phyloP scores from a whole-genome alignment of 2,797 vertebrate species.

The Chiroxiphia lanceolata region DNA sequence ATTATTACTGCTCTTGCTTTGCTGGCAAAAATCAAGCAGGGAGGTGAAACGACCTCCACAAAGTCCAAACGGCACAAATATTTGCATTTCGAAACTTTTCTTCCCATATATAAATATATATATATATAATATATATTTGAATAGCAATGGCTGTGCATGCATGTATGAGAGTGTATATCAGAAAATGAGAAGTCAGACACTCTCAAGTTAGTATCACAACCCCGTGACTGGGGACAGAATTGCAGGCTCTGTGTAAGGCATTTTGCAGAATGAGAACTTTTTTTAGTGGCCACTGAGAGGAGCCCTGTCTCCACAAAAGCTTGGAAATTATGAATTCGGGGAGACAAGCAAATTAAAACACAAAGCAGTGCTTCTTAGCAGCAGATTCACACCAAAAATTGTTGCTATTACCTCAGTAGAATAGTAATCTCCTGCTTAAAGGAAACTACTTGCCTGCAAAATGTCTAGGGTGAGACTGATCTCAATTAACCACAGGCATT shows the following conservation, averaged over 20 bases:
- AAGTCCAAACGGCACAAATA: background rate
- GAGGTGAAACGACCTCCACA: background rate
- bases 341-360: background rate
- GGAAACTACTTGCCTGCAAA: background rate
- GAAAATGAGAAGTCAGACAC: background rate
- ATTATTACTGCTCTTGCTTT: background rate
- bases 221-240: background rate
- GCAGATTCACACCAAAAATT: background rate
- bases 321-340: fast-evolving
- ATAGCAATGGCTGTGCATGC: background rate
- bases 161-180: background rate
- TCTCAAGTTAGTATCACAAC: background rate
- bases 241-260: background rate
- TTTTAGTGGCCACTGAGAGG: slow-evolving; percentile 53
- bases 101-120: background rate
- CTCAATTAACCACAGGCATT: background rate
- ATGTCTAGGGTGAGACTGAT: background rate
- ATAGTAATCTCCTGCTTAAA: background rate
- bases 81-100: background rate
- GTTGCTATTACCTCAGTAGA: background rate
- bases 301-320: slow-evolving; percentile 42
- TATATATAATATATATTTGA: background rate
- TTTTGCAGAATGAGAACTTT: background rate
- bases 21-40: background rate
- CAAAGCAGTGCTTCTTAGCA: background rate